Evolutionary conservation across 2,888 invertebrate species (phyloP), one percentile per base, ranked within the genome.

Genomic region (Noctua janthe): DNA sequence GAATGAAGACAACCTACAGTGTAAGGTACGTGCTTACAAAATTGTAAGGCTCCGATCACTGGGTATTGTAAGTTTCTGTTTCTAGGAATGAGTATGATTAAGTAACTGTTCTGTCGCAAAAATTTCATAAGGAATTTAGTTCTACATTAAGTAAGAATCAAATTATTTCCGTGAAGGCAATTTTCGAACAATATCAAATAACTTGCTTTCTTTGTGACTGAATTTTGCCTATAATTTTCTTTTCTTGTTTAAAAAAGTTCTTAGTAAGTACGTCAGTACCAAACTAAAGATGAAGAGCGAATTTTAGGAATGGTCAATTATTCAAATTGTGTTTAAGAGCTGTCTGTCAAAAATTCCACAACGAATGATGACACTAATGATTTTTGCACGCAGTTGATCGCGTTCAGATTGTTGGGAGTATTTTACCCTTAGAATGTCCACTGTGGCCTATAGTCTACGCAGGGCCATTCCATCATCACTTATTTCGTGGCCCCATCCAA

Each of bases 401-500:
- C 13, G 17, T 35, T 43, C 10, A n/a, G 2, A 35, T 29, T 64
- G 17, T 64, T 64, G n/a, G 4, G 5, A 43, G 66, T 39, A 66
- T n/a, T 73, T 64, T 20, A 7, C 29, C 4, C 8, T 35, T 35
- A 35, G 8, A 64, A 8, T 8, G 35, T 69, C n/a, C 17, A 54
- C 3, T 7, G 7, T 54, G n/a, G 62, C 49, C 17, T 20, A 54
- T 35, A 35, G 23, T 66, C 5, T 35, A 54, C 23, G 20, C 1
- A 54, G 23, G 29, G 54, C n/a, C 15, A 35, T 71, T 71, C 54
- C 11, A 62, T 11, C 20, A 43, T 66, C 81, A 79, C 82, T 73
- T 1, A 69, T 67, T 87, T 82, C 29, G 47, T 35, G 59, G 83
- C 90, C 76, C 80, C n/a, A 80, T 47, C 66, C 43, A 56, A 78